phyloP scores from a whole-genome alignment of 2,888 invertebrate genomes.

The Chirona hameri region DNA sequence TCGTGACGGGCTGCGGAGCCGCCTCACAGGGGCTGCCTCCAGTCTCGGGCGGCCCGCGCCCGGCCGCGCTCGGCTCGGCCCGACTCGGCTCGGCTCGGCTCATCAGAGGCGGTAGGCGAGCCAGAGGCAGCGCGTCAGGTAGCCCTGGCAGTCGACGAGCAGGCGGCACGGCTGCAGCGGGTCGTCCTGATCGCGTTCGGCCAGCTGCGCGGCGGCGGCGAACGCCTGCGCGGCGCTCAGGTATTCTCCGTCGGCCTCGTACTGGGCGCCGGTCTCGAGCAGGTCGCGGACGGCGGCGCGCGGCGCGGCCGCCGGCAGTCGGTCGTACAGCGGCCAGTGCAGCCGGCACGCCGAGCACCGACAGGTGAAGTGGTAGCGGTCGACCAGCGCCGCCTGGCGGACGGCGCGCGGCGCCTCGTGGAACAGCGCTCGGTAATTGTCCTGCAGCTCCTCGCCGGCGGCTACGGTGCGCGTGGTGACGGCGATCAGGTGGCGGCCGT shows the following conservation, averaged over 20 bases:
- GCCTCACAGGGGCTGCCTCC: too few relatives aligned
- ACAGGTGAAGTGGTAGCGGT: constrained; percentile 51
- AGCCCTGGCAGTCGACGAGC: constrained; percentile 25
- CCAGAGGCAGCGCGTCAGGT: constrained; percentile 1
- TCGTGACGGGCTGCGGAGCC: too few relatives aligned
- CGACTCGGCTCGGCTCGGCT: neutral
- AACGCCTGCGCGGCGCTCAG: neutral
- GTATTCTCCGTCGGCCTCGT: neutral
- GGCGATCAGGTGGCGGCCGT: constrained; percentile 43
- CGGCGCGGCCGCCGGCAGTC: constrained; percentile 36
- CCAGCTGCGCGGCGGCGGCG: constrained; percentile 3
- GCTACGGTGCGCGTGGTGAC: constrained; percentile 38
- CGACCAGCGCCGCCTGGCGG: constrained; percentile 46
- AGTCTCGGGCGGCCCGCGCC: too few relatives aligned
- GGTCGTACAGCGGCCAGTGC: constrained; percentile 38
- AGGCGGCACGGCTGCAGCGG: neutral
- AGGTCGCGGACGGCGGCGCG: constrained; percentile 38
- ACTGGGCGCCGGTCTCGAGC: constrained; percentile 5
- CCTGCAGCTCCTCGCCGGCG: constrained; percentile 49
- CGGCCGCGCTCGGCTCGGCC: too few relatives aligned
- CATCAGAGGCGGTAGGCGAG: neutral
- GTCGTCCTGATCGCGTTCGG: neutral
- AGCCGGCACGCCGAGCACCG: constrained; percentile 48
- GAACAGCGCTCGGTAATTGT: constrained; percentile 52
- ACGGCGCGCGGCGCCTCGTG: constrained; percentile 44